Evolutionary conservation across 2,113 vertebrate species (phyloP).

Genomic region (Pachypanchax playfairii): DNA sequence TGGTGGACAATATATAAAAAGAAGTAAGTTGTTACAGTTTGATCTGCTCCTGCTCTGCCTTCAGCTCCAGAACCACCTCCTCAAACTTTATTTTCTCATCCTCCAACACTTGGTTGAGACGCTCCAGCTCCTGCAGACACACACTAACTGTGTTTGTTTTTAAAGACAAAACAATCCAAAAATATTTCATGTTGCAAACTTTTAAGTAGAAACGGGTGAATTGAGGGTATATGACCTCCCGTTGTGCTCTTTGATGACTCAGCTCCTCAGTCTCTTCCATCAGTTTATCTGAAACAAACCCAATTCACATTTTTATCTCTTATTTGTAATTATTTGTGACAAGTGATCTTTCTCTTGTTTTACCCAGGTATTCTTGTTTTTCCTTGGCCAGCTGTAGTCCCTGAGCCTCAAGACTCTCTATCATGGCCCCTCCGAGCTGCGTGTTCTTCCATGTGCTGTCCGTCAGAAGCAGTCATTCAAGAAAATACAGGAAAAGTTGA

Average conservation of each 20-base stretch:
- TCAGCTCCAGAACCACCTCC: slow-evolving; percentile 92
- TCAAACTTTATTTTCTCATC: slow-evolving; percentile 95
- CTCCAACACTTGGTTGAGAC: slow-evolving; percentile 91
- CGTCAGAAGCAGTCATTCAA: slow-evolving; percentile 16
- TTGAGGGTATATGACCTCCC: slow-evolving; percentile 81
- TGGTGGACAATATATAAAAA: rapidly evolving
- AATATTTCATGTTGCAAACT: too few species aligned
- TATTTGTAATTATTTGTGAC: not conserved
- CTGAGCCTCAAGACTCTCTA: slow-evolving; percentile 95
- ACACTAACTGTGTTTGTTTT: not conserved
- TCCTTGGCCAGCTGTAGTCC: slow-evolving; percentile 97
- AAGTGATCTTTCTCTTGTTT: slow-evolving; percentile 12
- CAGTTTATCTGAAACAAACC: slow-evolving; percentile 86
- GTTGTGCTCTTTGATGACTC: slow-evolving; percentile 91
- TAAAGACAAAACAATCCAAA: too few species aligned
- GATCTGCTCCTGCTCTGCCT: slow-evolving; percentile 92
- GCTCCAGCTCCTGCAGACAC: slow-evolving; percentile 86
- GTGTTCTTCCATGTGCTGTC: slow-evolving; percentile 95
- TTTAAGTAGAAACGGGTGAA: not conserved
- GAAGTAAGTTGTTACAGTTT: slow-evolving; percentile 76
- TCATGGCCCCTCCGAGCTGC: slow-evolving; percentile 97
- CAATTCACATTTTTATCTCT: not conserved
- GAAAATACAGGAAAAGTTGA: too few species aligned
- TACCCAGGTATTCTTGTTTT: slow-evolving; percentile 97
- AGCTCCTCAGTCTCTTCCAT: slow-evolving; percentile 98